Percentiles rank a stretch among this genome's conserved stretches.
phyloP scores from a whole-genome alignment of 2,888 invertebrate species.

The Heliconius sara region DNA sequence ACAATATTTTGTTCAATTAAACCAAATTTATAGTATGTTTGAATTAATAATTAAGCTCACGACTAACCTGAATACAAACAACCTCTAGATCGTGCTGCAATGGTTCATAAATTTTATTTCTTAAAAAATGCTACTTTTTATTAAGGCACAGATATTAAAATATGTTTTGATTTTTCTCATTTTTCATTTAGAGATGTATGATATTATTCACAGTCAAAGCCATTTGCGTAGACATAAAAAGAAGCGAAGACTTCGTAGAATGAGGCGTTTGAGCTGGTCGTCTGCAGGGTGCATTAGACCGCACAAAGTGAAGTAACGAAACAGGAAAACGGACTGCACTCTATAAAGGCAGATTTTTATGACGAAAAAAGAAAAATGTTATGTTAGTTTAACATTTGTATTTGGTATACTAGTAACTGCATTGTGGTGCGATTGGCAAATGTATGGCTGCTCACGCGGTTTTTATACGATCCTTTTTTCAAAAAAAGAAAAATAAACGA shows the following conservation, averaged over 20 bases:
- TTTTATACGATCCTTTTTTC: no score
- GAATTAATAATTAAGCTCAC: background rate
- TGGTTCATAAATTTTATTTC: background rate
- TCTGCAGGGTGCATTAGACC: slow-evolving; percentile 18
- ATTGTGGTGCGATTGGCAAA: background rate
- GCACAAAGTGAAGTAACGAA: slow-evolving; percentile 6
- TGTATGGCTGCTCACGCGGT: background rate
- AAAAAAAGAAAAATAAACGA: no score
- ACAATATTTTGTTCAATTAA: no score
- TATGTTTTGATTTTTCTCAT: background rate
- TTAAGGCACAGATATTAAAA: slow-evolving; percentile 7
- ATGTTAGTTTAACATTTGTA: slow-evolving; percentile 2
- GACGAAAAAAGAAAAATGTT: background rate
- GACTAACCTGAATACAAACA: background rate
- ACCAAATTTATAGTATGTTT: background rate
- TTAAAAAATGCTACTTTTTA: background rate
- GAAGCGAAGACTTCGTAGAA: background rate
- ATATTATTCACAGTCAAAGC: slow-evolving; percentile 18
- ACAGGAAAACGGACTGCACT: background rate
- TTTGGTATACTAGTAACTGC: background rate
- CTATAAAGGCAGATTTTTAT: slow-evolving; percentile 2
- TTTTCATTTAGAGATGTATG: slow-evolving; percentile 7
- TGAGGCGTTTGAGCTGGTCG: slow-evolving; percentile 6
- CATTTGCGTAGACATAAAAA: slow-evolving; percentile 12
- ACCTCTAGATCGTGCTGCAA: background rate